Base-by-base conservation (phyloP, 2,113 vertebrate species). In the Lasiurus borealis region DNA sequence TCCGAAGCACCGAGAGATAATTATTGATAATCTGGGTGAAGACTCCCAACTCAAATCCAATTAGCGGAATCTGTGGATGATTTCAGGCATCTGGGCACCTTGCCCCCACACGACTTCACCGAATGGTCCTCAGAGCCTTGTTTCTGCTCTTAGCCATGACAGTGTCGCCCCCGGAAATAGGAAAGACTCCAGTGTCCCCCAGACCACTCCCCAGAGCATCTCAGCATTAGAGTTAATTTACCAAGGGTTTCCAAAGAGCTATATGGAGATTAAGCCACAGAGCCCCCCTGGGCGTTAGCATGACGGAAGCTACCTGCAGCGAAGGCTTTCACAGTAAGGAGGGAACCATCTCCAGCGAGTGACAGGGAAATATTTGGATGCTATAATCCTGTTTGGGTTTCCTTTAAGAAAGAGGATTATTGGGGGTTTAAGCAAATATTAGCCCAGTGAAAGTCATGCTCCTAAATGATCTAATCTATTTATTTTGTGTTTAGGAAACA, bases 401-500 rank as follows among this genome's bases (percentile, higher is more conserved):
- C 75, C 66, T 73, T 54, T 46, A 95, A 90, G 18, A 88, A 9
- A 68, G 44, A 1, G 1, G 59, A 96, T 95, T 87, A 96, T 90
- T 89, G 85, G 21, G 66, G 85, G 50, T 90, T 94, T 86, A 62
- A 95, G 91, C 25, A 96, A 83, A 66, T 94, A 72, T 27, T 76
- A 96, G 34, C 25, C 75, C 8, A 93, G 46, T 89, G 75, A 97
- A 96, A 97, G 27, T 69, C 64, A 88, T 73, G 23, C 8, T 29
- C 93, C 78, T 93, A 34, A 27, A 71, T 69, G 75, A 59, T 4
- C 85, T 88, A 96, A 44, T 73, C 83, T 92, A 52, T 54, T 93
- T 96, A 66, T 95, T 94, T 80, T 93, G 29, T 92, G 90, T 96
- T 88, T 94, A 75, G 62, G 77, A 96, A 48, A 66, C 88, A 40